Evolutionary conservation across 2,113 vertebrate genomes (phyloP).

Genomic region (Furnarius figulus): DNA sequence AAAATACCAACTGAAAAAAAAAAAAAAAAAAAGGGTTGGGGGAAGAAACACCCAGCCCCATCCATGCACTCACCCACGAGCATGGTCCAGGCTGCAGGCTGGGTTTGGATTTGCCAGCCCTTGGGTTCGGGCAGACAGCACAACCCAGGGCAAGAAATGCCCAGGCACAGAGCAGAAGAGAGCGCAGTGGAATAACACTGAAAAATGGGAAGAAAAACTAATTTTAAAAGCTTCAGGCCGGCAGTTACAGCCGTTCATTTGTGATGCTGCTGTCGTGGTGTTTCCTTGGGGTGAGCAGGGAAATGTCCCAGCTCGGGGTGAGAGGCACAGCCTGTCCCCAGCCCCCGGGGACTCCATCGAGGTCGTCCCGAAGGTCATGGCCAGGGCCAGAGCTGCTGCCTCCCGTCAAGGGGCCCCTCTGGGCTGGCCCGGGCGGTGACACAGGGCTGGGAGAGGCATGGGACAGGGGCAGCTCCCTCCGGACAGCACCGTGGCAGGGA

Average conservation of each 20-base stretch:
- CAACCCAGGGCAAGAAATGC: background rate
- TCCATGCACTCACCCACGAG: background rate
- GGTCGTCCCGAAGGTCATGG: slow-evolving; percentile 15
- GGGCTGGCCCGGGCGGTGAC: background rate
- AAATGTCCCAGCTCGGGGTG: fast-evolving
- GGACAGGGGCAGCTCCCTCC: background rate
- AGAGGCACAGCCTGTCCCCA: background rate
- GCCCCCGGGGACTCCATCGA: background rate
- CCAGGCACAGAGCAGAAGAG: background rate
- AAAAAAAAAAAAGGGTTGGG: background rate
- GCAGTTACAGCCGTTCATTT: fast-evolving
- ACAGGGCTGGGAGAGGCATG: background rate
- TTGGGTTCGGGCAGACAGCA: background rate
- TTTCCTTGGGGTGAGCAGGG: background rate
- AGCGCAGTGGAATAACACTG: fast-evolving
- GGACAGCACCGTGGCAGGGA: fast-evolving
- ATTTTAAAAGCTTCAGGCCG: fast-evolving
- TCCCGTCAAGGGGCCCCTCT: background rate
- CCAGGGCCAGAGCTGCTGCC: background rate
- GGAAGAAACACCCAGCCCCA: background rate
- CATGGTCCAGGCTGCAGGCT: background rate
- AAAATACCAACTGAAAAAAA: slow-evolving; percentile 73
- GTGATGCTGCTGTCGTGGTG: fast-evolving
- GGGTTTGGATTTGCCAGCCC: background rate
- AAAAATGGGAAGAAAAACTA: background rate